These are phyloP conservation scores for Hylomyscus alleni DNA, from an alignment of 2,797 vertebrate species.

Conservation along the genomic window DNA sequence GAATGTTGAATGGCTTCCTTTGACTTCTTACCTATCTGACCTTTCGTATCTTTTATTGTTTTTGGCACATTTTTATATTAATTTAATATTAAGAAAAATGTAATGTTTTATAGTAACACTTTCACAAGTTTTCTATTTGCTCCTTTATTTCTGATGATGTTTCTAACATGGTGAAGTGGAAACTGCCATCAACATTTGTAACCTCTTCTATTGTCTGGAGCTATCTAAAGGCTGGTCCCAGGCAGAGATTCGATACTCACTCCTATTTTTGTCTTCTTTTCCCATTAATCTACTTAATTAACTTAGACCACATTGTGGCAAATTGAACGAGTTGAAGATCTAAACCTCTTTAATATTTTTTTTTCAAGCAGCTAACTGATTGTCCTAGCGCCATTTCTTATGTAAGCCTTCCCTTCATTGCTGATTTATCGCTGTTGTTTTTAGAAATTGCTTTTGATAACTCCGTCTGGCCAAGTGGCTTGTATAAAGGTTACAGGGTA, in stretches of 20 bases:
- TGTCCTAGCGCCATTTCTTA: slow-evolving; percentile 72
- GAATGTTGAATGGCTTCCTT: neutral
- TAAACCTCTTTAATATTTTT: slow-evolving; percentile 70
- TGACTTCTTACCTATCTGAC: slow-evolving; percentile 21
- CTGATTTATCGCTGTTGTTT: slow-evolving; percentile 83
- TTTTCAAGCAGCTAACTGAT: slow-evolving; percentile 73
- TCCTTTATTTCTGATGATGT: slow-evolving; percentile 36
- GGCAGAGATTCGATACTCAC: neutral
- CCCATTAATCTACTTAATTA: slow-evolving; percentile 74
- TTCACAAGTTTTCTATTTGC: slow-evolving; percentile 12
- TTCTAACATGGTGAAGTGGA: slow-evolving; percentile 11
- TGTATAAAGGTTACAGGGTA: slow-evolving; percentile 80
- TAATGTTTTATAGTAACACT: neutral
- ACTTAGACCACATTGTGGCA: slow-evolving; percentile 60
- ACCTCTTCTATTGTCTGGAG: slow-evolving; percentile 34
- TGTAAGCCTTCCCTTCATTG: slow-evolving; percentile 75
- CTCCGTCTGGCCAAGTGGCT: slow-evolving; percentile 80
- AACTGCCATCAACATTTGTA: neutral
- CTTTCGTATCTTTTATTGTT: slow-evolving; percentile 31
- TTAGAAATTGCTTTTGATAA: slow-evolving; percentile 81
- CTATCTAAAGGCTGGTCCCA: slow-evolving; percentile 5
- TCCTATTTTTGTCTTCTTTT: slow-evolving; percentile 59
- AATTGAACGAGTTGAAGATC: slow-evolving; percentile 26
- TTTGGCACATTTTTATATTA: slow-evolving; percentile 1
- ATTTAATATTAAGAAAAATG: slow-evolving; percentile 7